A percentile compares a stretch with the other conserved stretches of the same genome.
Evolutionary conservation across 2,113 vertebrate species (phyloP).

Genomic region (Vulpes lagopus): DNA sequence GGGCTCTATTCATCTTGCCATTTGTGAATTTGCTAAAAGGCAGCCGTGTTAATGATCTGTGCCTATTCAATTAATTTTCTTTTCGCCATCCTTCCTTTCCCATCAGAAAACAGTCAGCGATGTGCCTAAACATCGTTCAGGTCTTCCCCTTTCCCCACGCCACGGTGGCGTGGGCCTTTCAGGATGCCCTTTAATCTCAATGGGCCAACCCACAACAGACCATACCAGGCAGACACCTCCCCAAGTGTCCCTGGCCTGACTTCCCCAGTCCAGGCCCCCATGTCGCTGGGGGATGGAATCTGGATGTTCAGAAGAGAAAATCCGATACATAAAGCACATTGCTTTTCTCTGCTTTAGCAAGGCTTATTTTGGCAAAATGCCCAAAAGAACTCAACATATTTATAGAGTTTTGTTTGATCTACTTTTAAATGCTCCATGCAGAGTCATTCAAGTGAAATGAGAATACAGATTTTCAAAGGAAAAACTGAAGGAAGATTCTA

Average conservation of each 20-base stretch:
- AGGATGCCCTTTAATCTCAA: not conserved
- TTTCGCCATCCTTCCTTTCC: slow-evolving; percentile 13
- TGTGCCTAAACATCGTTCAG: not conserved
- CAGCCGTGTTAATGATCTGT: slow-evolving; percentile 54
- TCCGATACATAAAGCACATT: slow-evolving; percentile 57
- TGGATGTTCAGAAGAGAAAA: slow-evolving; percentile 65
- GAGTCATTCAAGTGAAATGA: slow-evolving; percentile 79
- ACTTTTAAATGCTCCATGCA: slow-evolving; percentile 79
- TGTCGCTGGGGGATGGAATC: not conserved
- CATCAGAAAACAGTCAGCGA: not conserved
- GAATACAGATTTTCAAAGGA: slow-evolving; percentile 76
- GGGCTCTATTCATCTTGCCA: slow-evolving; percentile 28
- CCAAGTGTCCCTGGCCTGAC: not conserved
- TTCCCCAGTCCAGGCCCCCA: not conserved
- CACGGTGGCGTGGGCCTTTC: slow-evolving; percentile 7
- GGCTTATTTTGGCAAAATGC: slow-evolving; percentile 76
- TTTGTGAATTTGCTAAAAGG: slow-evolving; percentile 32
- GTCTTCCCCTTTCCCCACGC: not conserved
- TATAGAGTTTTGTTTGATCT: slow-evolving; percentile 80
- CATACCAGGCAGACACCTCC: not conserved
- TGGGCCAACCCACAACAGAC: not conserved
- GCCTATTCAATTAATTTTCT: slow-evolving; percentile 28
- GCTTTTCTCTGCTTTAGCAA: slow-evolving; percentile 56
- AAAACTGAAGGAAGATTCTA: slow-evolving; percentile 73
- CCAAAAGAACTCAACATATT: slow-evolving; percentile 78